Evolutionary conservation across 2,888 invertebrate species (phyloP).

Genomic region (Erannis defoliaria): DNA sequence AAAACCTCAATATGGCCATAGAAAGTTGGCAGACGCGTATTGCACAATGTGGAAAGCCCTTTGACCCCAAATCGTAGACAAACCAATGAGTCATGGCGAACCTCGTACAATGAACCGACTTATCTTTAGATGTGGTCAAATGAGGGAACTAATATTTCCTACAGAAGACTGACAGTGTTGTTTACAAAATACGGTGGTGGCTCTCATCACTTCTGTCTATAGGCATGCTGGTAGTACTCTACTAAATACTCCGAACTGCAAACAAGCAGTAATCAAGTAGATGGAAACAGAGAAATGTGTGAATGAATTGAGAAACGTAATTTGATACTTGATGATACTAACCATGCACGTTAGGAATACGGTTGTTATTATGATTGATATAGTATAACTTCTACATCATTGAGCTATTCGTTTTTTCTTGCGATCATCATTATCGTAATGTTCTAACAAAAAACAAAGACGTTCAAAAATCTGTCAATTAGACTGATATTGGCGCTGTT

Average conservation of each 20-base stretch:
- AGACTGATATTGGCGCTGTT: neutral
- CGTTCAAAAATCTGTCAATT: neutral
- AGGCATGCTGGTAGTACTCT: too few relatives aligned
- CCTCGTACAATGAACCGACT: neutral
- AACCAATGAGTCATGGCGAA: slow-evolving; percentile 59
- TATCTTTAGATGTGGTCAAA: neutral
- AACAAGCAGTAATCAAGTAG: slow-evolving; percentile 14
- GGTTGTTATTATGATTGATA: slow-evolving; percentile 10
- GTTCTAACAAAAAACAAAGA: neutral
- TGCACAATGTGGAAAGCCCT: slow-evolving; percentile 65
- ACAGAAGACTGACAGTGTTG: neutral
- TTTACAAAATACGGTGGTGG: neutral
- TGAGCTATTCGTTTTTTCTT: neutral
- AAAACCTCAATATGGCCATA: slow-evolving; percentile 42
- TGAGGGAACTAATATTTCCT: neutral
- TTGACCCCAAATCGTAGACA: slow-evolving; percentile 63
- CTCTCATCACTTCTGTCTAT: too few relatives aligned
- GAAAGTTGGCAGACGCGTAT: slow-evolving; percentile 55
- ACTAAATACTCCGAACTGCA: neutral
- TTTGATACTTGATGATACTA: slow-evolving; percentile 30
- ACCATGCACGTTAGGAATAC: slow-evolving; percentile 5
- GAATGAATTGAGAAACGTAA: slow-evolving; percentile 18
- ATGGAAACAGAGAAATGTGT: slow-evolving; percentile 22
- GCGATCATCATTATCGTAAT: too few relatives aligned
- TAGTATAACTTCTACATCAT: neutral